Base-by-base conservation (phyloP, 1,140 invertebrate genomes). In the Rhopalosiphum padi region DNA sequence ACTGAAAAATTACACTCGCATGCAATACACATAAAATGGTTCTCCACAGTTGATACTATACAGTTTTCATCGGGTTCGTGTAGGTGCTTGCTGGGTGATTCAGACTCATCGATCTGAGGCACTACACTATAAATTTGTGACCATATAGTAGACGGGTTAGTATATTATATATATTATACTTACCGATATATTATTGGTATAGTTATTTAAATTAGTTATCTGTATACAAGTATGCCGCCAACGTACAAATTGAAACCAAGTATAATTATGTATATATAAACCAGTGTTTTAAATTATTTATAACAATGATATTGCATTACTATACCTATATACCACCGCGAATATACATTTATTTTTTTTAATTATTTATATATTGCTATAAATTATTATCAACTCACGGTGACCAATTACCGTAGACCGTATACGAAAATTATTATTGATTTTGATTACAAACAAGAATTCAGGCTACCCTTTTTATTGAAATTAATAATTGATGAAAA, bases 371-470 rank as follows among this genome's bases (percentile, higher is more conserved):
- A n/a, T n/a, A 77, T 77, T 18, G 60, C n/a, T 77, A 77, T 77
- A n/a, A 77, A 77, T 77, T 6, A n/a, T 51, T 51, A 23, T 77
- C 30, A 18, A n/a, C 15, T n/a, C 1, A 1, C 5, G 0, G n/a
- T 35, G n/a, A 77, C 60, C 60, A 77, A 77, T n/a, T 77, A 68
- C 60, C 18, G 60, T 8, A n/a, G n/a, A 22, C 15, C 60, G 8
- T n/a, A 15, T 18, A n/a, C 60, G 30, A 77, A 18, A 77, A 77
- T 77, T 77, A 77, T 77, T 18, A 77, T 77, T 77, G 60, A 77
- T 77, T 77, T 77, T n/a, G 60, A 77, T 77, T 77, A 77, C 60
- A 77, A 77, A 77, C 60, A n/a, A 77, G n/a, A 77, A 77, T 77
- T n/a, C 60, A 35, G 4, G 60, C 15, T 35, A n/a, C 60, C 60